These are phyloP conservation scores for Sympetrum striolatum DNA, from an alignment of 2,888 invertebrate species.

Conservation along the genomic window DNA sequence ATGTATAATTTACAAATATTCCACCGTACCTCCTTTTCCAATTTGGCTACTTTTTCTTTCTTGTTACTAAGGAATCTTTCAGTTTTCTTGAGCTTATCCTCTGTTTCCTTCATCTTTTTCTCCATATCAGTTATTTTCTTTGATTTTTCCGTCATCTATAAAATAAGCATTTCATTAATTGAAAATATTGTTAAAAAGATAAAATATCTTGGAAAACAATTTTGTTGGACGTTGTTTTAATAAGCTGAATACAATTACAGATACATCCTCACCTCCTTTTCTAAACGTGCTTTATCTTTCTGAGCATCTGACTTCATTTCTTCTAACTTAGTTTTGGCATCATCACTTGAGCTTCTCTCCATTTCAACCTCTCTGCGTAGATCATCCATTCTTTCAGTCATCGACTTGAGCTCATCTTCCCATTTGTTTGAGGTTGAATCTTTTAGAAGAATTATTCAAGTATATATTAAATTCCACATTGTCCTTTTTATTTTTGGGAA, in stretches of 20 bases:
- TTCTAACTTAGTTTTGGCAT: background rate
- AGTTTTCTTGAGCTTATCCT: constrained; percentile 69
- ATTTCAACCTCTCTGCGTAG: constrained; percentile 67
- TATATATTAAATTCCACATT: too few species aligned
- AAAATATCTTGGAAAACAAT: too few species aligned
- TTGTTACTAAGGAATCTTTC: constrained; percentile 63
- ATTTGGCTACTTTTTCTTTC: constrained; percentile 66
- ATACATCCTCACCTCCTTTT: constrained; percentile 63
- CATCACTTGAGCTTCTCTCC: constrained; percentile 55
- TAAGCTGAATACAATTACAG: background rate
- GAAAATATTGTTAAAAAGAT: background rate
- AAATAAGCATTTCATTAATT: constrained; percentile 45
- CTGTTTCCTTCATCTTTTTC: constrained; percentile 71
- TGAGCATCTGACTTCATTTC: constrained; percentile 55
- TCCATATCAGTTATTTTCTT: constrained; percentile 71
- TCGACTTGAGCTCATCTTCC: constrained; percentile 69
- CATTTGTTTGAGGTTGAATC: constrained; percentile 66
- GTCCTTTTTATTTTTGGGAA: too few species aligned
- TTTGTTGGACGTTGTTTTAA: background rate
- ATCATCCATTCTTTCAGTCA: constrained; percentile 69
- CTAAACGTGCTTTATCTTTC: constrained; percentile 66
- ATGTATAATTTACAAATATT: background rate
- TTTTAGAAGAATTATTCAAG: constrained; percentile 53
- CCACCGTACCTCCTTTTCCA: constrained; percentile 67
- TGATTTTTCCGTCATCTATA: constrained; percentile 68